phyloP scores from a whole-genome alignment of 30 jellyfish, hydroid and myxozoan species.

The Hydractinia symbiolongicarpus region DNA sequence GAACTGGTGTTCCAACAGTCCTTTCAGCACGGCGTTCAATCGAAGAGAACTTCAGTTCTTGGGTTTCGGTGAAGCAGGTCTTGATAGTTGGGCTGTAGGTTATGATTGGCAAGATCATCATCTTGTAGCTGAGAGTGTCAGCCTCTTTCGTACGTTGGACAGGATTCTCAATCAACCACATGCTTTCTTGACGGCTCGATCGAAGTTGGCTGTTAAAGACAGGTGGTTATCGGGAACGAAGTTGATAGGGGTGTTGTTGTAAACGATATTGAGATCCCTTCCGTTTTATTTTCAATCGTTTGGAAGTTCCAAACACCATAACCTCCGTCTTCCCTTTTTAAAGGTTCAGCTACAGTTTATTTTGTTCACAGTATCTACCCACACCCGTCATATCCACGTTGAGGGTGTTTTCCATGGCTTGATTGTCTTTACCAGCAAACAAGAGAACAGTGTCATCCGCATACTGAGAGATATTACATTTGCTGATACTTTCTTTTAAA shows the following conservation, averaged over 20 bases:
- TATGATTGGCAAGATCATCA: slow-evolving; percentile 52
- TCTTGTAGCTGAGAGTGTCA: slow-evolving; percentile 45
- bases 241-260: slow-evolving; percentile 10
- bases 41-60: background rate
- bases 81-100: slow-evolving; percentile 27
- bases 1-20: too few relatives aligned
- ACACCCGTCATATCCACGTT: background rate
- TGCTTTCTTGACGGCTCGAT: slow-evolving; percentile 36
- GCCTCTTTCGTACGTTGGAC: slow-evolving; percentile 34
- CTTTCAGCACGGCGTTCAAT: slow-evolving; percentile 32
- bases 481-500: background rate
- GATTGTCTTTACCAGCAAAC: background rate
- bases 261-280: slow-evolving; percentile 31
- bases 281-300: slow-evolving; percentile 39
- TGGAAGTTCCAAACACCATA: slow-evolving; percentile 46
- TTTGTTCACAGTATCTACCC: slow-evolving; percentile 29
- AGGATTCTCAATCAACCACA: slow-evolving; percentile 54
- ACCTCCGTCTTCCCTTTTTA: slow-evolving; percentile 50
- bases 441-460: slow-evolving; percentile 19
- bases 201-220: slow-evolving; percentile 25
- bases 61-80: slow-evolving; percentile 8
- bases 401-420: background rate
- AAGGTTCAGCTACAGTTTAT: slow-evolving; percentile 38
- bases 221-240: slow-evolving; percentile 37
- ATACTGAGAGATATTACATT: background rate